Evolutionary conservation across 2,888 invertebrate species (phyloP).

Genomic region (Lumbricus terrestris): DNA sequence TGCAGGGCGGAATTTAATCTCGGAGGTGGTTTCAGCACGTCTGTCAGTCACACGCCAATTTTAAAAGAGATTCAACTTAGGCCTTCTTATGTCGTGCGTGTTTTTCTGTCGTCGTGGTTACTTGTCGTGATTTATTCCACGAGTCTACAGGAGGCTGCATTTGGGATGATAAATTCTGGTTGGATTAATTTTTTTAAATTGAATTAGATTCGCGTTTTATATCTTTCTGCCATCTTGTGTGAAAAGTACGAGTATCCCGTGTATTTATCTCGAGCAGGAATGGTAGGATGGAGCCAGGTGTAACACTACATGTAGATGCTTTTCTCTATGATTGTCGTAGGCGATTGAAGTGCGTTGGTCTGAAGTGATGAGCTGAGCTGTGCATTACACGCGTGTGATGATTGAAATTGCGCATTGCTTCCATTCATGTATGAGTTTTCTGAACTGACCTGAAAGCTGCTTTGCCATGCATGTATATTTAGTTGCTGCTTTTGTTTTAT

Average conservation of each 20-base stretch:
- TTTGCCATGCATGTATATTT: background rate
- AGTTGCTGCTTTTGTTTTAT: conserved; percentile 3
- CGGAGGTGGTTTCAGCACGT: background rate
- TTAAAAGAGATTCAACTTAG: background rate
- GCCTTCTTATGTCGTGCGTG: background rate
- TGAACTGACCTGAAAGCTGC: background rate
- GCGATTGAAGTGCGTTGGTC: background rate
- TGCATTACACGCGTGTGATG: background rate
- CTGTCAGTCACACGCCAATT: background rate
- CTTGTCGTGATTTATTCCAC: background rate
- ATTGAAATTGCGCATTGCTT: background rate
- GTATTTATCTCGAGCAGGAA: background rate
- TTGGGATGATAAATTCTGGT: background rate
- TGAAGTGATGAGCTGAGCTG: background rate
- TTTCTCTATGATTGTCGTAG: background rate
- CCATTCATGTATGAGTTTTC: background rate
- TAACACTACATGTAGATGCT: background rate
- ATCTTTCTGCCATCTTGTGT: background rate
- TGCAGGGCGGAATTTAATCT: background rate
- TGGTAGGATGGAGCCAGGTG: background rate
- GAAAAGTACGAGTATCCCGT: background rate
- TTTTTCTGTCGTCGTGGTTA: background rate
- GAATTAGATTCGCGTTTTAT: background rate
- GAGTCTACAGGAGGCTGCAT: background rate
- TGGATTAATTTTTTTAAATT: background rate